These are phyloP conservation scores for Heliconius charithonia DNA, from an alignment of 2,888 invertebrate species.

Conservation along the genomic window DNA sequence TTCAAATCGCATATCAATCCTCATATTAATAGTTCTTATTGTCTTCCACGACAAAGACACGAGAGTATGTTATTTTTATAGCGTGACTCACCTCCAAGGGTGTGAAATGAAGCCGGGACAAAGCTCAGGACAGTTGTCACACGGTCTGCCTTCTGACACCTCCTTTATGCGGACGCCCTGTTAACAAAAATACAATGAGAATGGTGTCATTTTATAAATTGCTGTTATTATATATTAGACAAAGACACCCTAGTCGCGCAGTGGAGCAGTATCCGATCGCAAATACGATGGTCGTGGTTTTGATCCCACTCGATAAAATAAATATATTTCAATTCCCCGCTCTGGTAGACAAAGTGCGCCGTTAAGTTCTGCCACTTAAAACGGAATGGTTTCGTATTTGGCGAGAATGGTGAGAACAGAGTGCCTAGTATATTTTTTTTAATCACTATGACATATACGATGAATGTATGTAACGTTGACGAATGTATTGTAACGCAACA, in stretches of 20 bases:
- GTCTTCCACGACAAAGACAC: conserved; percentile 18
- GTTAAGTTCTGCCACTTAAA: no score
- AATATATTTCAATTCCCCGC: background rate
- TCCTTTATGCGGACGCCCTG: conserved; percentile 95
- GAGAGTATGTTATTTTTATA: background rate
- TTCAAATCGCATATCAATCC: background rate
- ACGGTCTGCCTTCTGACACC: conserved; percentile 93
- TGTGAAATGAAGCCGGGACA: conserved; percentile 94
- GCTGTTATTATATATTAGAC: background rate
- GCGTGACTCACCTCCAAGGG: conserved; percentile 91
- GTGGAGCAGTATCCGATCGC: no score
- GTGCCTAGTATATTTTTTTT: no score
- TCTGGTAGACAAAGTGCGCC: background rate
- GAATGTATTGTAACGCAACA: no score
- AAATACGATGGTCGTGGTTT: background rate
- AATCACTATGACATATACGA: background rate
- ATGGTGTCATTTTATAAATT: conserved; percentile 16
- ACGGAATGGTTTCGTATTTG: background rate
- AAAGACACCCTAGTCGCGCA: no score
- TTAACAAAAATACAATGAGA: conserved; percentile 58
- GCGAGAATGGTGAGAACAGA: background rate
- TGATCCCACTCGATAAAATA: background rate
- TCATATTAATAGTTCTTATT: conserved; percentile 23
- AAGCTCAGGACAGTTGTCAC: conserved; percentile 91
- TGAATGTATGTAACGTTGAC: no score